These are phyloP conservation scores for Sebastes itinus DNA, from an alignment of 2,797 vertebrate species.

Conservation along the genomic window DNA sequence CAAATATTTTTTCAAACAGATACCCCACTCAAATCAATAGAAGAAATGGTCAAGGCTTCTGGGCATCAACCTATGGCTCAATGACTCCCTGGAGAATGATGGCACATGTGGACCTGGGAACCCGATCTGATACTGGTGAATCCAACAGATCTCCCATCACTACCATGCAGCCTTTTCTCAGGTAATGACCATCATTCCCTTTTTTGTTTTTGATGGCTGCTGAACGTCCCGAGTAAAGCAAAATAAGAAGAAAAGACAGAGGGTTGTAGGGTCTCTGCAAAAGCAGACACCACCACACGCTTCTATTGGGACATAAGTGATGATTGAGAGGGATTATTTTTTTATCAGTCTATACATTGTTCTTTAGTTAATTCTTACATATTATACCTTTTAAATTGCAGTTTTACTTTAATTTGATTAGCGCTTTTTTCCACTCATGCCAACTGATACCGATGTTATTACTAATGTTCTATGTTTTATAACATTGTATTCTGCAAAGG, in stretches of 20 bases:
- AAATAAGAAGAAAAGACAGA: no score
- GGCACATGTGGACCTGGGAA: constrained; percentile 59
- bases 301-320: no score
- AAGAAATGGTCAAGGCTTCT: background rate
- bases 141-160: constrained; percentile 50
- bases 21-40: background rate
- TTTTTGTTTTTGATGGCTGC: background rate
- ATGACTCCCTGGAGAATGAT: accelerated
- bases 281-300: no score
- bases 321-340: no score
- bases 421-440: background rate
- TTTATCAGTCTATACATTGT: no score
- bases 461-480: background rate
- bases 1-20: background rate
- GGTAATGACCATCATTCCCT: constrained; percentile 6
- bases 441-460: background rate
- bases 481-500: background rate
- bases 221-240: no score
- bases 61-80: no score
- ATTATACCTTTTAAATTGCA: no score
- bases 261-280: no score
- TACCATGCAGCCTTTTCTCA: constrained; percentile 21
- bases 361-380: no score
- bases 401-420: no score
- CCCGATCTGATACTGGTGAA: constrained; percentile 51